Conservation (phyloP, 2,113 vertebrate genomes). For the Pipa parva region DNA sequence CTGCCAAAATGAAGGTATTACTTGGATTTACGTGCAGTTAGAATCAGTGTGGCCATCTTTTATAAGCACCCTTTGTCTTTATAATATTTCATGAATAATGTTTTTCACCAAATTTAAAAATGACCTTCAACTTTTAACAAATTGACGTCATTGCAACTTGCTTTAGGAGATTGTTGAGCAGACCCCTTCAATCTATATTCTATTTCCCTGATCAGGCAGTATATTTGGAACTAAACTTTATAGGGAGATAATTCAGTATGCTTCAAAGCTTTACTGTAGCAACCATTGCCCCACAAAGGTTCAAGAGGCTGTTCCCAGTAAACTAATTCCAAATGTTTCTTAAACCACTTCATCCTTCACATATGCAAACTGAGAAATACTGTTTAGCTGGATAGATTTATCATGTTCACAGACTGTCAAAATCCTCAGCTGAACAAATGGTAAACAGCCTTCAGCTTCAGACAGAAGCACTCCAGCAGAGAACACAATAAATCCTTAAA, state of each 20-base stretch:
- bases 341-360: slow-evolving; percentile 37
- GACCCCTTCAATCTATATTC: too few species aligned
- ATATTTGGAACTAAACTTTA: neutral
- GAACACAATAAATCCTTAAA: slow-evolving; percentile 38
- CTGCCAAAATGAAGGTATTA: too few species aligned
- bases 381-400: slow-evolving; percentile 38
- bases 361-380: slow-evolving; percentile 36
- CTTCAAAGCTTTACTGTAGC: neutral
- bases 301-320: slow-evolving; percentile 33
- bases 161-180: too few species aligned
- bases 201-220: too few species aligned
- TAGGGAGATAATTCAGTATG: slow-evolving; percentile 18
- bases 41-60: too few species aligned
- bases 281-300: slow-evolving; percentile 19
- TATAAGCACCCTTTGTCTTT: too few species aligned
- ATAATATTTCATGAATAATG: too few species aligned
- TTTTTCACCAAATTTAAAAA: too few species aligned
- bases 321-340: slow-evolving; percentile 40
- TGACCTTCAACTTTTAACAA: too few species aligned
- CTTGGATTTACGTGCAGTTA: too few species aligned
- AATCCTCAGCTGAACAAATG: slow-evolving; percentile 40
- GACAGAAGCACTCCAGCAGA: slow-evolving; percentile 41
- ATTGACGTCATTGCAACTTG: too few species aligned
- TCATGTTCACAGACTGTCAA: slow-evolving; percentile 42
- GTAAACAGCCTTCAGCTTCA: slow-evolving; percentile 39